These are phyloP conservation scores for Melieria crassipennis DNA, from an alignment of 2,888 invertebrate genomes.

Conservation along the genomic window DNA sequence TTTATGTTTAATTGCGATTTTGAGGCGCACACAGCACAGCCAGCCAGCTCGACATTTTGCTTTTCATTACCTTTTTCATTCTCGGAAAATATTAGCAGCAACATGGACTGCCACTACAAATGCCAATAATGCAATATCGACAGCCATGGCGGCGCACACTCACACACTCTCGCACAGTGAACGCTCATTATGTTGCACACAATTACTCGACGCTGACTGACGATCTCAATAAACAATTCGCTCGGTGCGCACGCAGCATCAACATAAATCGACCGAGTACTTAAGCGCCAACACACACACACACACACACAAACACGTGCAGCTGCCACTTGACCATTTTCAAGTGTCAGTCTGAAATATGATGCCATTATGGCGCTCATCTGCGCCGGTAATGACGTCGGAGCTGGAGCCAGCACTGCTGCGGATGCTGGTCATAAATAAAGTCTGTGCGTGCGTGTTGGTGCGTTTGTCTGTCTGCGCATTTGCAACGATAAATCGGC, in stretches of 20 bases:
- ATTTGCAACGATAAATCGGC: background rate
- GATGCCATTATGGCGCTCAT: conserved; percentile 2
- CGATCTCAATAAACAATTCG: no score
- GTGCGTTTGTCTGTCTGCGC: background rate
- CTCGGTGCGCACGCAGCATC: background rate
- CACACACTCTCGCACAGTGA: background rate
- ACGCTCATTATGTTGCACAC: background rate
- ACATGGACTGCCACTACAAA: no score
- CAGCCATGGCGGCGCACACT: background rate
- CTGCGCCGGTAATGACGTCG: background rate
- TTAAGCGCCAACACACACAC: conserved; percentile 10
- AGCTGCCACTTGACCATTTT: background rate
- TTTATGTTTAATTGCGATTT: no score
- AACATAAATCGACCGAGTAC: conserved; percentile 3
- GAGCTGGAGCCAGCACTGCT: background rate
- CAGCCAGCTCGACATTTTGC: no score
- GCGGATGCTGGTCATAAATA: background rate
- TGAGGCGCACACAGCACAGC: no score
- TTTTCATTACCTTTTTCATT: no score
- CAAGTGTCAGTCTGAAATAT: background rate
- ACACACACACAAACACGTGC: background rate
- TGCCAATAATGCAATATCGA: no score
- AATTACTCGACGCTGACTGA: background rate
- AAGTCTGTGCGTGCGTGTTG: background rate
- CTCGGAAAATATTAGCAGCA: no score